phyloP scores from a whole-genome alignment of 37 sponge, comb jelly and placozoan genomes.

The Geodia barretti region DNA sequence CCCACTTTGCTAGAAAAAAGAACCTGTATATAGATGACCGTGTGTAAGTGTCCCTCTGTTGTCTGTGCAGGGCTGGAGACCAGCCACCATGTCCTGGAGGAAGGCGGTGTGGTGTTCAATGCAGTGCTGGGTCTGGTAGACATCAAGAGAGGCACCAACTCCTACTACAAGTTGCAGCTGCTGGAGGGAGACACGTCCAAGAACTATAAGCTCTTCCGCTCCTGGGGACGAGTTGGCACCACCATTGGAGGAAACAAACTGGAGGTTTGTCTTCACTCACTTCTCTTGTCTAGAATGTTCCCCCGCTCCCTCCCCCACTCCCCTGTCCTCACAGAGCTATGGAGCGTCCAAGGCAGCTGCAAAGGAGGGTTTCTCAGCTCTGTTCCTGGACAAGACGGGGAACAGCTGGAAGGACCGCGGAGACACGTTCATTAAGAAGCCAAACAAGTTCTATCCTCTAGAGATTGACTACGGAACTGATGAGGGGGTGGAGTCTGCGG shows the following conservation, averaged over 20 bases:
- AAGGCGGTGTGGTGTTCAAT: constrained; percentile 70
- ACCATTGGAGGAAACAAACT: constrained; percentile 87
- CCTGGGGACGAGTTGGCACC: constrained; percentile 99
- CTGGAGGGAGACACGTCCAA: constrained; percentile 70
- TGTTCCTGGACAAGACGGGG: constrained; percentile 84
- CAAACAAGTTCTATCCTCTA: constrained; percentile 95
- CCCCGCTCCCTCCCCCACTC: too few relatives aligned
- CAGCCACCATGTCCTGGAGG: constrained; percentile 83
- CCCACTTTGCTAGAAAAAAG: too few relatives aligned
- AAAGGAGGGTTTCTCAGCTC: constrained; percentile 43
- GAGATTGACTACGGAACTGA: constrained; percentile 88
- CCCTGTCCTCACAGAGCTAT: constrained; percentile 4
- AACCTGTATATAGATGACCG: too few relatives aligned
- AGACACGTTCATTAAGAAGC: constrained; percentile 60
- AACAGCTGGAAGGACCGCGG: constrained; percentile 65
- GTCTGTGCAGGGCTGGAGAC: constrained; percentile 55
- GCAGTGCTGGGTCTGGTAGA: constrained; percentile 98
- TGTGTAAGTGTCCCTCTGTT: background rate
- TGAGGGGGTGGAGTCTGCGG: constrained; percentile 64
- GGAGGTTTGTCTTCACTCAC: constrained; percentile 67
- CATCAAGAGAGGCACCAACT: constrained; percentile 87
- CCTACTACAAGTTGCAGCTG: constrained; percentile 98
- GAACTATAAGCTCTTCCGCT: constrained; percentile 80
- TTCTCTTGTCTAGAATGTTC: too few relatives aligned
- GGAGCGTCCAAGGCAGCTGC: constrained; percentile 37